These are phyloP conservation scores for Stegastes partitus DNA, from an alignment of 2,113 vertebrate genomes.

Conservation along the genomic window DNA sequence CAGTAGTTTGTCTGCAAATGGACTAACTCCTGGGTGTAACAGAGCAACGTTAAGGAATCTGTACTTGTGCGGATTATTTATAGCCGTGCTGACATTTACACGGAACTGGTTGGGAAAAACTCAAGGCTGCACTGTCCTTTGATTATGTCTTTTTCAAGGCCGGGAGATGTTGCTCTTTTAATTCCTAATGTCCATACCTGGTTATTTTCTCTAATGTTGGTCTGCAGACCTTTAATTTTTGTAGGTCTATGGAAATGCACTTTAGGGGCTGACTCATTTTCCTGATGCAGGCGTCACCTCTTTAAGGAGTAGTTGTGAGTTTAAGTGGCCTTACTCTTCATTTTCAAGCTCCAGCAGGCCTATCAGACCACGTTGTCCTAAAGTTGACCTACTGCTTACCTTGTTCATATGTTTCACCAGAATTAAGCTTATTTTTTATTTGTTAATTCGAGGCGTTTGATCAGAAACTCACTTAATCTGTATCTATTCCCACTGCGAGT, in stretches of 20 bases:
- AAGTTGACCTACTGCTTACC: slow-evolving; percentile 13
- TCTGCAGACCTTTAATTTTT: slow-evolving; percentile 64
- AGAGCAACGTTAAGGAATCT: slow-evolving; percentile 71
- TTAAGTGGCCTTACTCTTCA: slow-evolving; percentile 1
- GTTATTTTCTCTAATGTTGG: slow-evolving; percentile 63
- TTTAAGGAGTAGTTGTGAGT: slow-evolving; percentile 33
- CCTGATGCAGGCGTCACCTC: slow-evolving; percentile 31
- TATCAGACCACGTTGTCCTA: neutral
- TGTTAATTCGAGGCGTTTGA: neutral
- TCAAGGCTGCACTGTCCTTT: slow-evolving; percentile 62
- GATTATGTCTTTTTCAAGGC: slow-evolving; percentile 63
- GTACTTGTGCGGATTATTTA: slow-evolving; percentile 77
- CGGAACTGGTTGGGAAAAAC: slow-evolving; percentile 49
- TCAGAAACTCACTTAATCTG: neutral
- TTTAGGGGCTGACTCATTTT: slow-evolving; percentile 42
- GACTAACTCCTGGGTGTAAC: slow-evolving; percentile 56
- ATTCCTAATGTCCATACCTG: slow-evolving; percentile 57
- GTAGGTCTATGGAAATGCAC: slow-evolving; percentile 32
- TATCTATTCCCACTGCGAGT: neutral
- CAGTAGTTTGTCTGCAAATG: slow-evolving; percentile 68
- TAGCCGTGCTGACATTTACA: slow-evolving; percentile 77
- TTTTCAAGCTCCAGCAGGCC: slow-evolving; percentile 20
- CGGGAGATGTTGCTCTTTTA: slow-evolving; percentile 48
- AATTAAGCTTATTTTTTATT: neutral
- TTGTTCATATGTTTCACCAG: neutral